Evolutionary conservation across 2,888 invertebrate species (phyloP).

Genomic region (Oegoconia quadripuncta): DNA sequence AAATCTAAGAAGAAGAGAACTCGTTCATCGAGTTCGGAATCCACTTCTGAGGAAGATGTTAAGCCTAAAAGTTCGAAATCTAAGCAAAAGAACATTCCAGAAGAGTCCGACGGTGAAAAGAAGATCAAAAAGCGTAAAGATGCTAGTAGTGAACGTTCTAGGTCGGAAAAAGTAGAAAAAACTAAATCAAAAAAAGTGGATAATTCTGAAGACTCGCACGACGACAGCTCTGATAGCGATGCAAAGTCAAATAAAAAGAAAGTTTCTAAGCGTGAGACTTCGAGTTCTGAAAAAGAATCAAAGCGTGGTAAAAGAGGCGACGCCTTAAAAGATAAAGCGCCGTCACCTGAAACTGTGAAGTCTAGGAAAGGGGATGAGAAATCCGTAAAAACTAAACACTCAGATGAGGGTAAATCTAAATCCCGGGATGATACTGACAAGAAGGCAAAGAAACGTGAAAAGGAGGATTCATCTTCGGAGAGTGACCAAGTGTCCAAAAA

Average conservation of each 20-base stretch:
- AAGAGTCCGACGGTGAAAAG: slow-evolving; percentile 66
- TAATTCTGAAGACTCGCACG: slow-evolving; percentile 64
- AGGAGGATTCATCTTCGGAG: slow-evolving; percentile 77
- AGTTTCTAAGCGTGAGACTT: slow-evolving; percentile 60
- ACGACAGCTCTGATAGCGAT: slow-evolving; percentile 70
- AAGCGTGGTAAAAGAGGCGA: slow-evolving; percentile 61
- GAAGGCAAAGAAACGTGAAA: slow-evolving; percentile 80
- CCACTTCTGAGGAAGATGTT: slow-evolving; percentile 74
- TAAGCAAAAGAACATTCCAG: slow-evolving; percentile 72
- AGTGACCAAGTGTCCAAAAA: slow-evolving; percentile 74
- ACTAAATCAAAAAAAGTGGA: slow-evolving; percentile 60
- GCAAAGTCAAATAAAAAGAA: slow-evolving; percentile 75
- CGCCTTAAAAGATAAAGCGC: slow-evolving; percentile 50
- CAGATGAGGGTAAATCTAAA: slow-evolving; percentile 73
- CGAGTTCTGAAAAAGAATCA: slow-evolving; percentile 67
- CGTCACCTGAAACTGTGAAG: slow-evolving; percentile 60
- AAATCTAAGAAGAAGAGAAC: slow-evolving; percentile 68
- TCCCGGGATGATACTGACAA: slow-evolving; percentile 81
- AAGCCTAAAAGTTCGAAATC: slow-evolving; percentile 67
- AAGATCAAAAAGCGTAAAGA: slow-evolving; percentile 69
- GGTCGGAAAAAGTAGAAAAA: slow-evolving; percentile 53
- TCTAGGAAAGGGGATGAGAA: slow-evolving; percentile 60
- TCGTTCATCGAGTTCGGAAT: slow-evolving; percentile 71
- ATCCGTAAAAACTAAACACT: slow-evolving; percentile 67
- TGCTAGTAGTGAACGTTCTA: slow-evolving; percentile 50